Conservation (phyloP, 2,797 vertebrate species). For the Bucorvus abyssinicus region DNA sequence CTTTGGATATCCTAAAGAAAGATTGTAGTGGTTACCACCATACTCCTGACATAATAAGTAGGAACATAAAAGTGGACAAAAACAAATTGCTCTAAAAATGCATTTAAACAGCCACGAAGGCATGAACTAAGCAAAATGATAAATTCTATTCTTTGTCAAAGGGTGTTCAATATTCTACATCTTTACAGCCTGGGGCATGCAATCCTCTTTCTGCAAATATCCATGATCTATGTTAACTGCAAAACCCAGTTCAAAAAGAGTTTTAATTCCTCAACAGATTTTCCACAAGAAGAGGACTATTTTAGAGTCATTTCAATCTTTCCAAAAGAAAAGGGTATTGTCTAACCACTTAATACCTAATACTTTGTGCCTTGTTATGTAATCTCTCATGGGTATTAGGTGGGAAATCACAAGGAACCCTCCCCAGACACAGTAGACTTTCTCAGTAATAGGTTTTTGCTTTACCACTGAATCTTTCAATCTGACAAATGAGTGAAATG, state of each 20-base stretch:
- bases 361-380: background rate
- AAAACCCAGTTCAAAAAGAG: background rate
- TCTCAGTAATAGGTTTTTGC: background rate
- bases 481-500: fast-evolving
- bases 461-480: background rate
- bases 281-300: background rate
- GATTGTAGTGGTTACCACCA: background rate
- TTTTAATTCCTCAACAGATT: background rate
- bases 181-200: background rate
- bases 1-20: background rate
- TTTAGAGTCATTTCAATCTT: background rate
- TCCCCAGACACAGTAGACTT: background rate
- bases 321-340: background rate
- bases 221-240: background rate
- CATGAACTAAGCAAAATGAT: background rate
- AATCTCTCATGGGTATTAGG: background rate
- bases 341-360: background rate
- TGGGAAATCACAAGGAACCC: background rate
- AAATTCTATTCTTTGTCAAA: background rate
- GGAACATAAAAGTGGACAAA: background rate
- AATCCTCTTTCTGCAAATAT: background rate
- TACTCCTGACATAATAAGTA: background rate
- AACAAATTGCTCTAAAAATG: background rate
- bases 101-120: background rate
- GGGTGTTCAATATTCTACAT: background rate